phyloP scores from a whole-genome alignment of 2,113 vertebrate genomes.

The Trogon surrucura region DNA sequence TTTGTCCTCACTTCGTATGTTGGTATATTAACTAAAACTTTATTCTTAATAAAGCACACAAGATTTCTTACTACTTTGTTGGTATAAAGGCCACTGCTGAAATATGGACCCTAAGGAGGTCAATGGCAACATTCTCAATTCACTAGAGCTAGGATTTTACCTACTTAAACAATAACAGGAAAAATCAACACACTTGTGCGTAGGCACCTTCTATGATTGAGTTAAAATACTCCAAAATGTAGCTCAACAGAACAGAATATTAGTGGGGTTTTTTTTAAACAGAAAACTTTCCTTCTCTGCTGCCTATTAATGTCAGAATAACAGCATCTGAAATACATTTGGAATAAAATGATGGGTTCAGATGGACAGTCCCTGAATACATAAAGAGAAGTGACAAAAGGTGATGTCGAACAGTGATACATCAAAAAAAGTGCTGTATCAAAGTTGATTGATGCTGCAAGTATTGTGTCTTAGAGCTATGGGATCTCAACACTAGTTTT shows the following conservation, averaged over 20 bases:
- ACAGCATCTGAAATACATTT: background rate
- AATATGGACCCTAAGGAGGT: background rate
- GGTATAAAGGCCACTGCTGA: background rate
- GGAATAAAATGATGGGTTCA: background rate
- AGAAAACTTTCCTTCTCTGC: background rate
- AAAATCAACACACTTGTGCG: background rate
- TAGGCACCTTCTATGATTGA: background rate
- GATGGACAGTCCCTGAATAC: background rate
- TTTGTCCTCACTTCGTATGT: background rate
- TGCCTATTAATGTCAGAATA: background rate
- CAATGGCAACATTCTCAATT: background rate
- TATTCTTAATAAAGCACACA: background rate
- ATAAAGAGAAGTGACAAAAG: slow-evolving; percentile 1
- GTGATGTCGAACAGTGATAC: slow-evolving; percentile 9
- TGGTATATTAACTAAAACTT: background rate
- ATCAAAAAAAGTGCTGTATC: slow-evolving; percentile 54
- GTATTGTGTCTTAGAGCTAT: slow-evolving; percentile 60
- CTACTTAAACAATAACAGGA: background rate
- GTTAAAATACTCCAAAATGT: background rate
- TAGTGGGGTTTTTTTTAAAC: background rate
- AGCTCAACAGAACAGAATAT: background rate
- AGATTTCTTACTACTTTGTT: background rate
- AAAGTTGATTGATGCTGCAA: slow-evolving; percentile 69
- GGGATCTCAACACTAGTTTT: slow-evolving; percentile 73
- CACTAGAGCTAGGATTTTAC: background rate